A percentile compares a stretch with the other conserved stretches of the same genome.
phyloP scores from a whole-genome alignment of 2,113 vertebrate species.

The Sarotherodon lohbergeri region DNA sequence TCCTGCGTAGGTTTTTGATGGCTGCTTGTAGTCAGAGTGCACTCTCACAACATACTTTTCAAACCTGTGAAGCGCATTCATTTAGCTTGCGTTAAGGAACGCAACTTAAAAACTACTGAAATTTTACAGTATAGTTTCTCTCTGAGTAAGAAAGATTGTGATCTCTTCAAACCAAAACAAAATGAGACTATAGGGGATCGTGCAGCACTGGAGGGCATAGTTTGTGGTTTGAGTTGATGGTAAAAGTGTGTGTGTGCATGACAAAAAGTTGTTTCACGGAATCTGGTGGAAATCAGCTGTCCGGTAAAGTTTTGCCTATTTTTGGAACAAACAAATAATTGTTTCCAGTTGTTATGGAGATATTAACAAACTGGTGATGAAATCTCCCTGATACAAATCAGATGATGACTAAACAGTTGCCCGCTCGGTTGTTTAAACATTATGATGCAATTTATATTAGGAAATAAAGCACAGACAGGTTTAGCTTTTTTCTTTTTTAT shows the following conservation, averaged over 20 bases:
- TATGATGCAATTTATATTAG: not conserved
- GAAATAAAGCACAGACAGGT: not conserved
- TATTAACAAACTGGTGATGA: not conserved
- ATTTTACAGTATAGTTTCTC: not conserved
- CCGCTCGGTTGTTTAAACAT: not conserved
- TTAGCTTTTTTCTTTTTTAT: not conserved
- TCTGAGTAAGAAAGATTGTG: not conserved
- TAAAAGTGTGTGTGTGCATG: constrained; percentile 23
- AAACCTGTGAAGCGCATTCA: not conserved
- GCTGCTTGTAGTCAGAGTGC: not conserved
- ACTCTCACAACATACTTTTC: not conserved
- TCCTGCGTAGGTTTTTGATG: not conserved
- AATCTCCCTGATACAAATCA: not conserved
- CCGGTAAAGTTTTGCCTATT: constrained; percentile 27
- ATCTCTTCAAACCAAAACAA: not conserved
- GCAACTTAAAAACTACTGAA: not conserved
- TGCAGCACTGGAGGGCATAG: not conserved
- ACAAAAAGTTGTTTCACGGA: constrained; percentile 24
- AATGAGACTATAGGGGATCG: constrained; percentile 8
- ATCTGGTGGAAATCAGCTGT: constrained; percentile 21
- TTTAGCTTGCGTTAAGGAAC: not conserved
- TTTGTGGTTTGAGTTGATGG: constrained; percentile 51
- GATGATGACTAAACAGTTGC: not conserved
- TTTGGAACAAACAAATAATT: not conserved
- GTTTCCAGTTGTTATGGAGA: constrained; percentile 17